Evolutionary conservation across 2,113 vertebrate species (phyloP), one percentile per base, ranked within the genome.

Genomic region (Beaufortia kweichowensis): DNA sequence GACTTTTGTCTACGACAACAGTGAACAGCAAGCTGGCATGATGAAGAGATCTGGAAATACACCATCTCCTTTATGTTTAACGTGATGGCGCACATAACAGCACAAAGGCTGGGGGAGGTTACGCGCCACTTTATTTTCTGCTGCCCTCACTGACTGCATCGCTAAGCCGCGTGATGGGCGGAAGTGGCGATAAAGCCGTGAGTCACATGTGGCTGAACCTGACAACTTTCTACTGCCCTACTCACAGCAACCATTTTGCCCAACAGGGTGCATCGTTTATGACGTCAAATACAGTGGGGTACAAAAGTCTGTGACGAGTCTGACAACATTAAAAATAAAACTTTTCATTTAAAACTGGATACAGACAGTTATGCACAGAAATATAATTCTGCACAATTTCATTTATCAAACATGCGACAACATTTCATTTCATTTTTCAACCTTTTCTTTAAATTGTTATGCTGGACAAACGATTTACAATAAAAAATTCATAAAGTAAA

Each of bases 21-120:
- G n/a, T 50, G 65, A 50, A 15, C 7, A 31, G 26, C 50, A 35
- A 71, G 33, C 21, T 43, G 23, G 55, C 31, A 41, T 7, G 7
- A 19, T 59, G 55, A 72, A 72, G 67, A 69, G 29, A 53, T 46
- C 19, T 59, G 23, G 55, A 59, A 72, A 72, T 72, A 12, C 31
- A 17, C 35, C 12, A 24, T 59, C 23, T n/a, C 23, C 50, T 56
- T n/a, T 35, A 35, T 15, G 67, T 56, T 39, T 29, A 70, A 11
- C 33, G 26, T 12, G 3, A 21, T 71, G 68, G 10, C 50, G 67
- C 23, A 57, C 6, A 39, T 59, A 72, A 59, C 33, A 43, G 15
- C 33, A 72, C 17, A 72, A 72, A 15, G 39, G 53, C 69, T 26
- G 12, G 28, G n/a, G 50, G 48, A 70, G n/a, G 31, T 19, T 29